phyloP scores from a whole-genome alignment of 2,113 vertebrate genomes.

The Saguinus imperator region DNA sequence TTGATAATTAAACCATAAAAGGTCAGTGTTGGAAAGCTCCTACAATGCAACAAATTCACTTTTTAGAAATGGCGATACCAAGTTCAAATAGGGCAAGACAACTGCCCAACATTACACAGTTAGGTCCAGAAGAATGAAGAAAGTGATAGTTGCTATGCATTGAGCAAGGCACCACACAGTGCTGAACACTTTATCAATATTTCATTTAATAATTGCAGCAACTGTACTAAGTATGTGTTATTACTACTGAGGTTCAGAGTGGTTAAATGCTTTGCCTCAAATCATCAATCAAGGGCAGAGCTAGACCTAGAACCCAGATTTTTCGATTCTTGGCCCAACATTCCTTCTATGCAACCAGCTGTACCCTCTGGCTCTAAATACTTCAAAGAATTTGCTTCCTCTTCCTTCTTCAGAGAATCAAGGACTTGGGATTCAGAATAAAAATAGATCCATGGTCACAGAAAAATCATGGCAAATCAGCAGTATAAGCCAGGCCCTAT shows the following conservation, averaged over 20 bases:
- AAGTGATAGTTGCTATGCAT: not conserved
- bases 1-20: not conserved
- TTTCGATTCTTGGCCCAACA: not conserved
- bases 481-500: conserved; percentile 16
- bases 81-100: not conserved
- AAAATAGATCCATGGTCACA: not conserved
- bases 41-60: not conserved
- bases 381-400: conserved; percentile 4
- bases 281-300: not conserved
- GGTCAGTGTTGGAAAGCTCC: not conserved
- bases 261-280: not conserved
- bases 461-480: not conserved
- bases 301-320: not conserved
- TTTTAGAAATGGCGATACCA: conserved; percentile 16
- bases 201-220: not conserved
- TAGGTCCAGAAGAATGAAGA: not conserved
- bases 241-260: not conserved
- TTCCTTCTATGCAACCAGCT: not conserved
- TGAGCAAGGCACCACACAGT: not conserved
- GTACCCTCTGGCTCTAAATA: not conserved
- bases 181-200: not conserved
- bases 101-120: not conserved
- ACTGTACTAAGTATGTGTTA: not conserved
- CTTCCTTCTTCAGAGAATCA: conserved; percentile 29
- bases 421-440: not conserved